Evolutionary conservation across 2,888 invertebrate genomes (phyloP).

Genomic region (Clepsis dumicolana): DNA sequence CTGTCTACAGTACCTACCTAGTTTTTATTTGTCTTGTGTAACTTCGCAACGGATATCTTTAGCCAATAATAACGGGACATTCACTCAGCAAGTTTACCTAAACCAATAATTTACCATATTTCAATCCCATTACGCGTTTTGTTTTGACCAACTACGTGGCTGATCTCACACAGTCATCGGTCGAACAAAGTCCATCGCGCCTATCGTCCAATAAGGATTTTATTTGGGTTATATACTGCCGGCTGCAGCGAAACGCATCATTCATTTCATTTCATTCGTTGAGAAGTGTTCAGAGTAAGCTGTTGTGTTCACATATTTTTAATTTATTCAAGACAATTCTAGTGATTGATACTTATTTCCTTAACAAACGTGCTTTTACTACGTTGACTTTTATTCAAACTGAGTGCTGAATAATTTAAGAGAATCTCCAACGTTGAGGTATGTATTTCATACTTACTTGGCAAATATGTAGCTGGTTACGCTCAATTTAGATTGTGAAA

Average conservation of each 20-base stretch:
- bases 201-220: slow-evolving; percentile 37
- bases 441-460: slow-evolving; percentile 9
- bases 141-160: slow-evolving; percentile 44
- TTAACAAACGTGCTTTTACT: slow-evolving; percentile 5
- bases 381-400: slow-evolving; percentile 18
- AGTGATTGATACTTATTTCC: slow-evolving; percentile 3
- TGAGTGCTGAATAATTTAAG: slow-evolving; percentile 7
- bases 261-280: slow-evolving; percentile 36
- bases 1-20: too few relatives aligned
- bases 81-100: not conserved
- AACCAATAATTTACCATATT: slow-evolving; percentile 27
- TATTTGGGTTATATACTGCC: slow-evolving; percentile 37
- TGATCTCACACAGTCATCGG: slow-evolving; percentile 44
- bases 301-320: slow-evolving; percentile 25
- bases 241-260: slow-evolving; percentile 30
- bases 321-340: slow-evolving; percentile 1
- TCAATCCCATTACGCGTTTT: slow-evolving; percentile 45
- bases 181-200: slow-evolving; percentile 47
- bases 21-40: slow-evolving; percentile 31
- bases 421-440: slow-evolving; percentile 20
- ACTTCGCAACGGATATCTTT: slow-evolving; percentile 26
- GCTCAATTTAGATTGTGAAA: slow-evolving; percentile 45
- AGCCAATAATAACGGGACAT: slow-evolving; percentile 26
- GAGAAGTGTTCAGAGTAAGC: slow-evolving; percentile 21
- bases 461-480: slow-evolving; percentile 20